Evolutionary conservation across 2,888 invertebrate species (phyloP).

Genomic region (Strigamia maritima): DNA sequence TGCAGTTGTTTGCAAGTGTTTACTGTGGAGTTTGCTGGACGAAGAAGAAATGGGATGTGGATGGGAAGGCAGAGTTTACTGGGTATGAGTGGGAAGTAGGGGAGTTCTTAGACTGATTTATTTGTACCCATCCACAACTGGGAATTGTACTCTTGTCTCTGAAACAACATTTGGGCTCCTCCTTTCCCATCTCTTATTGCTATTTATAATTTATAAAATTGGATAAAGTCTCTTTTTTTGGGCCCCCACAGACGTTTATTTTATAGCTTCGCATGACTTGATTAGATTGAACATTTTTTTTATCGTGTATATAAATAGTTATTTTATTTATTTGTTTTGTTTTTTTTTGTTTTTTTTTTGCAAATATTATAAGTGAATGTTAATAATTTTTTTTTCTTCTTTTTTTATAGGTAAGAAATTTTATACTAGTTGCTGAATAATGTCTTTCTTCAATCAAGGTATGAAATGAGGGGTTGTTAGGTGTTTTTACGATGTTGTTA

Average conservation of each 20-base stretch:
- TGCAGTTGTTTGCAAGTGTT: neutral
- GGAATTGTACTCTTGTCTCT: neutral
- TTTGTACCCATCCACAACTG: neutral
- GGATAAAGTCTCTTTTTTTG: neutral
- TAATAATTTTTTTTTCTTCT: neutral
- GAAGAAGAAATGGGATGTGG: neutral
- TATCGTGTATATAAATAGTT: neutral
- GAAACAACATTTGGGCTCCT: neutral
- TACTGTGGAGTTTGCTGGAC: slow-evolving; percentile 5
- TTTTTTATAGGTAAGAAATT: neutral
- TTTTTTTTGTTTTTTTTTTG: neutral
- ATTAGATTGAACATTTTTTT: neutral
- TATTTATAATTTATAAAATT: neutral
- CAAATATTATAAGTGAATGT: neutral
- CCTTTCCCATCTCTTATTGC: neutral
- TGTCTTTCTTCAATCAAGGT: neutral
- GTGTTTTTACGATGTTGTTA: neutral
- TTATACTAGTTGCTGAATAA: neutral
- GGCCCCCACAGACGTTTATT: neutral
- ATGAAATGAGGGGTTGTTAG: neutral
- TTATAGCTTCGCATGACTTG: neutral
- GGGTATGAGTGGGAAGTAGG: neutral
- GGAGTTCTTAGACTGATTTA: neutral
- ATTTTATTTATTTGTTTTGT: neutral
- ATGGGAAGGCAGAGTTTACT: neutral